phyloP scores from a whole-genome alignment of 2,797 vertebrate species.

The Lemur catta region DNA sequence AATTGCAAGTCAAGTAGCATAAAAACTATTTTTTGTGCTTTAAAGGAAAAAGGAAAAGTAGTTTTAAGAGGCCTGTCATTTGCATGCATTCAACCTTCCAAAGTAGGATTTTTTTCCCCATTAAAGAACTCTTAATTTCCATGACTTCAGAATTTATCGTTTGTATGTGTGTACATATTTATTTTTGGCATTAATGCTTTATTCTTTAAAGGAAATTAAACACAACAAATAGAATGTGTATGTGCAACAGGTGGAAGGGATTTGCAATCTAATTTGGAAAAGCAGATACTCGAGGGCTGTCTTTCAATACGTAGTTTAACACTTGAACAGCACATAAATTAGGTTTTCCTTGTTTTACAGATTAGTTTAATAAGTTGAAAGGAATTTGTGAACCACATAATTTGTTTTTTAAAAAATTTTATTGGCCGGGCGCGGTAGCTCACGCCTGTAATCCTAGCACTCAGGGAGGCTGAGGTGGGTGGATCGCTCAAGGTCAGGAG shows the following conservation, averaged over 20 bases:
- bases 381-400: conserved; percentile 2
- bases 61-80: neutral
- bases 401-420: neutral
- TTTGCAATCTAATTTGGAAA: conserved; percentile 40
- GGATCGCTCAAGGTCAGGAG: too few relatives aligned
- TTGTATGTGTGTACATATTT: neutral
- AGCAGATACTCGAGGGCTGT: neutral
- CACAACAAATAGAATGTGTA: conserved; percentile 6
- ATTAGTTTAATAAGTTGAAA: conserved; percentile 38
- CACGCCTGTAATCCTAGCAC: too few relatives aligned
- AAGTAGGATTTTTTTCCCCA: neutral
- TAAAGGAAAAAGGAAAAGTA: neutral
- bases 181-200: conserved; percentile 17
- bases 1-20: neutral
- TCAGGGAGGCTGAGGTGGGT: too few relatives aligned
- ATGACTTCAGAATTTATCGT: conserved; percentile 6
- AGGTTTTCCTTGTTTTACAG: conserved; percentile 21
- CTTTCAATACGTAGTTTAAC: conserved; percentile 36
- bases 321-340: neutral
- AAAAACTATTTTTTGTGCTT: conserved; percentile 29
- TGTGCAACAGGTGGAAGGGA: neutral
- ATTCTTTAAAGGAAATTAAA: conserved; percentile 19
- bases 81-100: conserved; percentile 3
- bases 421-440: neutral
- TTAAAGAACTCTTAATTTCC: conserved; percentile 41